phyloP scores from a whole-genome alignment of 2,888 invertebrate genomes.

The Lymantria dispar region DNA sequence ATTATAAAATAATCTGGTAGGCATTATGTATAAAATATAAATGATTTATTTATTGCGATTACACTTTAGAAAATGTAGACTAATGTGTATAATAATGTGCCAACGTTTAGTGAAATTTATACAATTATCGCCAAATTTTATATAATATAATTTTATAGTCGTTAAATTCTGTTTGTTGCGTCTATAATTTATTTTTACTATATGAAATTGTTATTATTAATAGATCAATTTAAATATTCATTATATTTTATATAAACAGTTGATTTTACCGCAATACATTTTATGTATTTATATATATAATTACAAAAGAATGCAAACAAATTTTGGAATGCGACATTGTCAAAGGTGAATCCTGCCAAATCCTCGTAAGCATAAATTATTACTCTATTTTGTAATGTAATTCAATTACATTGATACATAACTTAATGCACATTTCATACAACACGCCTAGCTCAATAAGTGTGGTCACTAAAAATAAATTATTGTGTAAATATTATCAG shows the following conservation, averaged over 20 bases:
- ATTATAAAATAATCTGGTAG: slow-evolving; percentile 24
- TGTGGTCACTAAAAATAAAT: slow-evolving; percentile 78
- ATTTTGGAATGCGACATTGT: slow-evolving; percentile 70
- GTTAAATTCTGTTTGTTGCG: slow-evolving; percentile 48
- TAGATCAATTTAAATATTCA: slow-evolving; percentile 47
- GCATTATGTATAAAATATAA: slow-evolving; percentile 29
- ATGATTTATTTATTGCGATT: slow-evolving; percentile 32
- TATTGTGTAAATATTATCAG: slow-evolving; percentile 80
- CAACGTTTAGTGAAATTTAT: slow-evolving; percentile 62
- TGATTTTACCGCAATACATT: slow-evolving; percentile 55
- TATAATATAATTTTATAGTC: slow-evolving; percentile 36
- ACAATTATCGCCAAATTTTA: slow-evolving; percentile 46
- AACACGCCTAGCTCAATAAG: slow-evolving; percentile 80
- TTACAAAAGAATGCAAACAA: slow-evolving; percentile 36
- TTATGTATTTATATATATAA: slow-evolving; percentile 37
- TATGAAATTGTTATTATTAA: slow-evolving; percentile 46
- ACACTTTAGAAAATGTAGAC: slow-evolving; percentile 46
- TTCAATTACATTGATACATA: slow-evolving; percentile 69
- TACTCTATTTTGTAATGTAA: slow-evolving; percentile 66
- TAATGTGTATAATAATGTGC: slow-evolving; percentile 56
- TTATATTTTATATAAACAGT: slow-evolving; percentile 64
- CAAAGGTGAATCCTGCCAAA: slow-evolving; percentile 75
- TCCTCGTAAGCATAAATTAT: slow-evolving; percentile 48
- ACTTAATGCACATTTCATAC: slow-evolving; percentile 79
- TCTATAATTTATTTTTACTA: slow-evolving; percentile 51